Evolutionary conservation across 1,140 invertebrate genomes (phyloP).

Genomic region (Drosophila repleta): DNA sequence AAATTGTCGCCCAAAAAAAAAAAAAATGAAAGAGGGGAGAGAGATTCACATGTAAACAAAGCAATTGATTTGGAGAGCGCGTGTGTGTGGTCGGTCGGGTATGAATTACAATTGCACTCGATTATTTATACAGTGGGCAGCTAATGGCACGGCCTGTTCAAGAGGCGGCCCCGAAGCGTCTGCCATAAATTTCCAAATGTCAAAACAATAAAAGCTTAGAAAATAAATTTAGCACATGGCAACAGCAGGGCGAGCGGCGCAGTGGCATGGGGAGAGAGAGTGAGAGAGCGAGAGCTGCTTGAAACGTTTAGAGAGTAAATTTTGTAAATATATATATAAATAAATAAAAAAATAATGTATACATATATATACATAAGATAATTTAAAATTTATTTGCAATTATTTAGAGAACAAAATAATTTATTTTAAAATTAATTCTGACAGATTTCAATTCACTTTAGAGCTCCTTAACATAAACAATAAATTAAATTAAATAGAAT

Average conservation of each 20-base stretch:
- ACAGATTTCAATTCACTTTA: no score
- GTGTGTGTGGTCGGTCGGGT: slow-evolving; percentile 25
- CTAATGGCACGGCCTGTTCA: slow-evolving; percentile 18
- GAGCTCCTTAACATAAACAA: no score
- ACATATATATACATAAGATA: no score
- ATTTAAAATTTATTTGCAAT: no score
- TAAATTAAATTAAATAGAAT: no score
- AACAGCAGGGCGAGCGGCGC: slow-evolving; percentile 24
- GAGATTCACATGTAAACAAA: slow-evolving; percentile 12
- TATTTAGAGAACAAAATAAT: no score
- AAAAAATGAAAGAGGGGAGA: no score
- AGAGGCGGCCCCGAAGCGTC: slow-evolving; percentile 53
- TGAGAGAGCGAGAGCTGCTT: slow-evolving; percentile 31
- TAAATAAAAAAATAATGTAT: no score
- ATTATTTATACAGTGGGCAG: slow-evolving; percentile 45
- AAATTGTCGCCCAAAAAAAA: slow-evolving; percentile 63
- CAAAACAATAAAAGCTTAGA: slow-evolving; percentile 55
- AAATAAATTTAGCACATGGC: slow-evolving; percentile 42
- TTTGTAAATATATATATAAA: no score
- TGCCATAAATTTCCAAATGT: slow-evolving; percentile 62
- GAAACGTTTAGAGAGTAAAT: slow-evolving; percentile 71
- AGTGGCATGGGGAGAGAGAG: neutral
- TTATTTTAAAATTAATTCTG: no score
- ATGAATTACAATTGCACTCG: slow-evolving; percentile 71
- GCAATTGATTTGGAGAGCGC: slow-evolving; percentile 4